A percentile compares a stretch with the other conserved stretches of the same genome.
Conservation (phyloP, 2,113 vertebrate genomes). For the Aspidoscelis tigris region DNA sequence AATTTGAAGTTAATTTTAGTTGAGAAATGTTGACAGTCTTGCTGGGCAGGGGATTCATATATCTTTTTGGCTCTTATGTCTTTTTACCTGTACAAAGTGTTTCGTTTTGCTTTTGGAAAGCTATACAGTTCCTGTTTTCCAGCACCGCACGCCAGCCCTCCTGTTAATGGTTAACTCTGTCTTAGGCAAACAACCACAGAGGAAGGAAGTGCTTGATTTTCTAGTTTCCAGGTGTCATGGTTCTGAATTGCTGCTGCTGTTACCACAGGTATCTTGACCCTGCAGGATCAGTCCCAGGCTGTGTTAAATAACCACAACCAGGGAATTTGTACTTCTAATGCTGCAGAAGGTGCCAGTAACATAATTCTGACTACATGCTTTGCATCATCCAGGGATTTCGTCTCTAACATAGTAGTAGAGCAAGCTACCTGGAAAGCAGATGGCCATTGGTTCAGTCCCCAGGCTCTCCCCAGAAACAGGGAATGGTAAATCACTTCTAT, state of each 20-base stretch:
- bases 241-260: neutral
- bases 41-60: neutral
- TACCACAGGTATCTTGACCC: neutral
- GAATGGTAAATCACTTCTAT: too few species aligned
- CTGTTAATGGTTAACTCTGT: constrained; percentile 16
- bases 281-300: neutral
- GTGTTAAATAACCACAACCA: neutral
- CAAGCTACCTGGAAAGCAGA: too few species aligned
- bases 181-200: neutral
- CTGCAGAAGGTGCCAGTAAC: neutral
- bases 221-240: neutral
- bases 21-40: neutral
- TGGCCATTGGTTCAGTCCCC: too few species aligned
- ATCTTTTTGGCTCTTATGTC: neutral
- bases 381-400: too few species aligned
- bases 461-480: too few species aligned
- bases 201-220: neutral
- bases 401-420: too few species aligned
- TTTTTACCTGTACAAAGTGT: neutral
- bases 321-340: neutral
- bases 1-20: neutral
- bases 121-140: neutral
- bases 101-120: neutral
- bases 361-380: neutral
- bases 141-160: neutral